Percentiles rank a stretch among this genome's conserved stretches.
Evolutionary conservation across 2,888 invertebrate genomes (phyloP).

Genomic region (Lepidocyrtinus sp.): DNA sequence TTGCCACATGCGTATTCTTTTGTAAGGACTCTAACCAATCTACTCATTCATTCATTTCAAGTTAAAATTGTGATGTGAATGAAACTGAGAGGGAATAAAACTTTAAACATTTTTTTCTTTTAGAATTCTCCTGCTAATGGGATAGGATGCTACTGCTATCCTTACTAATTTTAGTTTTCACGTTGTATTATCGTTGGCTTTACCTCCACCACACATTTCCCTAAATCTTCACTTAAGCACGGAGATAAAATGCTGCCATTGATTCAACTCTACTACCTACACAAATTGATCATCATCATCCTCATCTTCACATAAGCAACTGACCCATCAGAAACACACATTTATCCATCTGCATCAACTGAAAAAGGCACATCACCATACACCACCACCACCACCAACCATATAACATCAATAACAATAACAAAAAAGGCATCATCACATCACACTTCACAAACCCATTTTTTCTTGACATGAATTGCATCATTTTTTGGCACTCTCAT

Average conservation of each 20-base stretch:
- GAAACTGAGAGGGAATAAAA: too few relatives aligned
- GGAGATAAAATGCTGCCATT: neutral
- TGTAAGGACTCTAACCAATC: too few relatives aligned
- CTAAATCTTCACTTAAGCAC: neutral
- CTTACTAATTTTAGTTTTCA: neutral
- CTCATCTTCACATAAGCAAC: constrained; percentile 20
- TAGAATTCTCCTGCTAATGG: constrained; percentile 43
- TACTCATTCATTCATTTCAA: too few relatives aligned
- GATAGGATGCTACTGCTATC: constrained; percentile 28
- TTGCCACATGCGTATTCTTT: too few relatives aligned
- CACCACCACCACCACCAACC: too few relatives aligned
- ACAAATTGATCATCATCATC: neutral
- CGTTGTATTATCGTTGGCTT: neutral
- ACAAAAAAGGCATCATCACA: constrained; percentile 58
- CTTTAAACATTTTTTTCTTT: too few relatives aligned
- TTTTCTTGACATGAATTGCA: constrained; percentile 51
- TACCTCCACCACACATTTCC: neutral
- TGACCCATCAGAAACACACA: constrained; percentile 39
- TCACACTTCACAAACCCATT: constrained; percentile 57
- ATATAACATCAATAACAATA: constrained; percentile 50
- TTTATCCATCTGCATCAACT: constrained; percentile 32
- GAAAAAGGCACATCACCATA: constrained; percentile 4
- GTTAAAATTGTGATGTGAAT: too few relatives aligned
- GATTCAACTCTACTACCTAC: neutral
- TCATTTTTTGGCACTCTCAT: constrained; percentile 57